Evolutionary conservation across 2,797 vertebrate genomes (phyloP).

Genomic region (Myotis myotis): DNA sequence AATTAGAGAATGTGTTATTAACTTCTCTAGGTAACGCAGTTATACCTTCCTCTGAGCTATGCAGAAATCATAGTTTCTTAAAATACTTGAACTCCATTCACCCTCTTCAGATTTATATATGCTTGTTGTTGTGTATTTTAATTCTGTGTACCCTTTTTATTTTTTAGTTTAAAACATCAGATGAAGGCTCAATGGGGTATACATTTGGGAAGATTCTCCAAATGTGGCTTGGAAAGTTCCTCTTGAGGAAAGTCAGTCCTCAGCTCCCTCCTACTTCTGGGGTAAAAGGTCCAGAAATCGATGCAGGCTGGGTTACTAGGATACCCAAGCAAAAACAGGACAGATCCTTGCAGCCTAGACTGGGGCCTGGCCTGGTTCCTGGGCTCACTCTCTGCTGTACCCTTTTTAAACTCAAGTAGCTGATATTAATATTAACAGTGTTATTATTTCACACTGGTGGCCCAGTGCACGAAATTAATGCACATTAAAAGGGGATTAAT

Average conservation of each 20-base stretch:
- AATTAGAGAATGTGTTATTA: constrained; percentile 39
- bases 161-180: background rate
- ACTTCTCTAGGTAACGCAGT: background rate
- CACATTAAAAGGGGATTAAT: too few species aligned
- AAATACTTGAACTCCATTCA: background rate
- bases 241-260: background rate
- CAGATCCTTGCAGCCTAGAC: background rate
- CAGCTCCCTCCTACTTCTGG: background rate
- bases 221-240: background rate
- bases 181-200: background rate
- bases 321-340: background rate
- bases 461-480: too few species aligned
- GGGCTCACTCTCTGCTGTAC: constrained; percentile 2
- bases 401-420: constrained; percentile 12
- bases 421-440: background rate
- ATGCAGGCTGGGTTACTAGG: background rate
- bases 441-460: background rate
- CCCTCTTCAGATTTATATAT: background rate
- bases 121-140: background rate
- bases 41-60: background rate
- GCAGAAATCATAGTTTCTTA: background rate
- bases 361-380: rapidly evolving
- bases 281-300: background rate
- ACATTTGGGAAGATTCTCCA: background rate
- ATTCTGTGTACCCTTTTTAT: background rate